Base-by-base conservation (phyloP, 1,140 invertebrate genomes). In the Aphaenogaster rudis region DNA sequence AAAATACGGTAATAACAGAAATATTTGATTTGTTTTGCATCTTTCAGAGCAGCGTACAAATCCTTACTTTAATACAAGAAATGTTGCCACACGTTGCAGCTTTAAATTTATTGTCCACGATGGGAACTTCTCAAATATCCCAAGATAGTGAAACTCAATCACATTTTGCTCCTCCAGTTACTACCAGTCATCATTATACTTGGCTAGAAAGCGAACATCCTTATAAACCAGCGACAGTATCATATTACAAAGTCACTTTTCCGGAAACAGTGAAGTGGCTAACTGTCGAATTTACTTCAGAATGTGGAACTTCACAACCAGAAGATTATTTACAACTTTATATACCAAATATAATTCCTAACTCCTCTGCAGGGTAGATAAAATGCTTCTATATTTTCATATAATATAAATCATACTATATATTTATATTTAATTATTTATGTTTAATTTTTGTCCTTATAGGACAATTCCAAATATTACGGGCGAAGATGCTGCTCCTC, bases 191-290 rank as follows among this genome's bases (percentile, higher is more conserved):
- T 91, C 98, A 99, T 95, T 99, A 99, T 93, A 98, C 98, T 11
- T 97, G 98, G 96, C 97, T 99, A 9, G 99, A 99, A 96, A 99
- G 98, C 94, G 98, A 99, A 52, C 99, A 99, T 96, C 99, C 99
- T 0, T 99, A 99, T 95, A 98, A 98, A 95, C 97, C 98, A 57
- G 97, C 98, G 4, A 97, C 97, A 69, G 98, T 99, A 15, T 97
- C 97, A 54, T 98, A 98, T 95, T 99, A 98, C 91, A 98, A 98
- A 95, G 98, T 99, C 2, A 96, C 97, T 63, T 99, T 99, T 96
- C 98, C 99, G 0, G 95, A 97, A 13, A 96, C 96, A 86, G 98
- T 99, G 0, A 97, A 98, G 88, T 99, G 99, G 98, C 96, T 99
- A 92, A 97, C 97, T 1, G 94, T 99, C 8, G 98, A 99, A 95